Conservation (phyloP, 2,797 vertebrate genomes). For the Eremophila alpestris region DNA sequence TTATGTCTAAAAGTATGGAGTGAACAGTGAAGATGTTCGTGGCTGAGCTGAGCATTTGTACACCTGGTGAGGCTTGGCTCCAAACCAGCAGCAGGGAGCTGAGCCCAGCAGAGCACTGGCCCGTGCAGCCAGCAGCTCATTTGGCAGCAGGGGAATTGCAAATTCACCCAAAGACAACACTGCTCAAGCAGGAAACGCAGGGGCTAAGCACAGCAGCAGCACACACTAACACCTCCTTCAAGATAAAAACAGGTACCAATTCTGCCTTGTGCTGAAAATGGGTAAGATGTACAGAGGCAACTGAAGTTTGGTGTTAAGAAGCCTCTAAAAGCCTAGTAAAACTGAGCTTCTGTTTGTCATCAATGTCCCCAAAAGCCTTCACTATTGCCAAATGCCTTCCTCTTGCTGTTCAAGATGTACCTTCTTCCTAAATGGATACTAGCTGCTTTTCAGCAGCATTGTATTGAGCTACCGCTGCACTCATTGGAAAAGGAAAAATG, state of each 20-base stretch:
- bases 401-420: neutral
- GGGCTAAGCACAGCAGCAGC: neutral
- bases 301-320: neutral
- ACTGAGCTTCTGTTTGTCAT: neutral
- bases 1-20: neutral
- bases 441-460: neutral
- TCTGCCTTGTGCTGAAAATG: neutral
- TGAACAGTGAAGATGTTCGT: neutral
- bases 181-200: fast-evolving
- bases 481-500: neutral
- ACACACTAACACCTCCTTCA: neutral
- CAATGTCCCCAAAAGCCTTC: neutral
- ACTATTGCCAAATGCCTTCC: neutral
- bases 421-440: neutral
- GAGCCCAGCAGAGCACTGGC: neutral
- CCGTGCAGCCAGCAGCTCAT: neutral
- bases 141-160: neutral
- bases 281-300: neutral
- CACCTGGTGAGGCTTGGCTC: slow-evolving; percentile 9
- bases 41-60: neutral
- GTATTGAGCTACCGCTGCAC: neutral
- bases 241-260: neutral
- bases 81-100: neutral
- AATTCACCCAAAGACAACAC: neutral
- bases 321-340: neutral